Evolutionary conservation across 2,113 vertebrate genomes (phyloP).

Genomic region (Cercocebus atys): DNA sequence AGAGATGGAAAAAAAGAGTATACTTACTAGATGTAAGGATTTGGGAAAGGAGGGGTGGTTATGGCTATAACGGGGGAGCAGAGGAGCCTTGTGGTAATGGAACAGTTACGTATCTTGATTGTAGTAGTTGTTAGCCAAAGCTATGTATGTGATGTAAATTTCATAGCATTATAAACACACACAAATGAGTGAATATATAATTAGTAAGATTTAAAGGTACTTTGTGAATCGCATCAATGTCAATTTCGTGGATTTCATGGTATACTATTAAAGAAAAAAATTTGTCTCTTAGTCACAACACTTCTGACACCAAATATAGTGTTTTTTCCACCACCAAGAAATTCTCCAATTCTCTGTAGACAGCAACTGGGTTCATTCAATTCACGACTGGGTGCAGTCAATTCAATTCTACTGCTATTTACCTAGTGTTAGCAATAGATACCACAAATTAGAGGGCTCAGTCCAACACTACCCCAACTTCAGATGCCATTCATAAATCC

Average conservation of each 20-base stretch:
- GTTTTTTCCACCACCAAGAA: neutral
- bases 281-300: neutral
- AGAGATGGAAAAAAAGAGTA: neutral
- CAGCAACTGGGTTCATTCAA: neutral
- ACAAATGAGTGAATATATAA: neutral
- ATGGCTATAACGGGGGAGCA: neutral
- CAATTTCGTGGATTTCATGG: neutral
- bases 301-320: neutral
- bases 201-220: neutral
- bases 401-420: neutral
- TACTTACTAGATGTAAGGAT: neutral
- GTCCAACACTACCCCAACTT: neutral
- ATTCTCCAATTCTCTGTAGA: neutral
- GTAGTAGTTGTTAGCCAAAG: neutral
- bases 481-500: neutral
- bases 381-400: too few relatives aligned
- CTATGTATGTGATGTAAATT: neutral
- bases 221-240: neutral
- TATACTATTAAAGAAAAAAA: neutral
- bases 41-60: neutral
- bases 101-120: neutral
- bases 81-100: neutral
- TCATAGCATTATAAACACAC: neutral
- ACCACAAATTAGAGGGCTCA: neutral
- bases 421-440: neutral